phyloP scores from a whole-genome alignment of 2,113 vertebrate genomes.

The Alosa alosa region DNA sequence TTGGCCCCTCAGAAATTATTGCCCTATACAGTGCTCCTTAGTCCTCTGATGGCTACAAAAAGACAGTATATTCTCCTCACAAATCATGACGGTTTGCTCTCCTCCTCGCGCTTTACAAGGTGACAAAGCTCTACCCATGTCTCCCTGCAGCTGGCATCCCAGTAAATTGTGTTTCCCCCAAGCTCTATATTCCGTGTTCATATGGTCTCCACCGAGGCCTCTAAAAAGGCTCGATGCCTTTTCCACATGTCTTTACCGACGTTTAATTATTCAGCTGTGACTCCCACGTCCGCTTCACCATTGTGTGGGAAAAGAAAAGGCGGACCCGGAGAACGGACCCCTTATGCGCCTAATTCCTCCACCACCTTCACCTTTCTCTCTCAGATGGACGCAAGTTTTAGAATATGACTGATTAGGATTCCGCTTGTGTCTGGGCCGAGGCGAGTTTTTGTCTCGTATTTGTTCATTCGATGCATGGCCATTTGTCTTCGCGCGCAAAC shows the following conservation, averaged over 20 bases:
- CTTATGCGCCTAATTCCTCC: background rate
- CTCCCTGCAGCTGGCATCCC: conserved; percentile 68
- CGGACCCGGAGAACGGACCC: background rate
- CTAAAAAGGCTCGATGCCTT: conserved; percentile 67
- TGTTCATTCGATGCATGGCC: background rate
- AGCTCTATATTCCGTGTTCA: conserved; percentile 65
- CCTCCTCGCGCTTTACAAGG: conserved; percentile 68
- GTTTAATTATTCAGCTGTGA: conserved; percentile 72
- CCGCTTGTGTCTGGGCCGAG: background rate
- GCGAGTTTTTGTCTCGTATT: background rate
- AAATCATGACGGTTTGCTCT: conserved; percentile 49
- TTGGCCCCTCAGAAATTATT: conserved; percentile 45
- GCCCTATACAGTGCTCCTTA: conserved; percentile 45
- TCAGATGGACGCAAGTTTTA: background rate
- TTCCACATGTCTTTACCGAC: conserved; percentile 68
- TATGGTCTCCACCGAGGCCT: conserved; percentile 66
- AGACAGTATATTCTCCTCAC: conserved; percentile 33
- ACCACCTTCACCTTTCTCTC: background rate
- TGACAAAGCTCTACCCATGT: conserved; percentile 65
- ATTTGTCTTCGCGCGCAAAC: background rate
- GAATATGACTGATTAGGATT: background rate
- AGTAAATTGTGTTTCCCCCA: conserved; percentile 59
- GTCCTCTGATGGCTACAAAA: conserved; percentile 62
- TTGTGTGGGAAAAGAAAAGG: conserved; percentile 63
- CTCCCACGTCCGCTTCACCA: conserved; percentile 50